Base-by-base conservation (phyloP, 2,113 vertebrate species). In the Rafetus swinhoei region DNA sequence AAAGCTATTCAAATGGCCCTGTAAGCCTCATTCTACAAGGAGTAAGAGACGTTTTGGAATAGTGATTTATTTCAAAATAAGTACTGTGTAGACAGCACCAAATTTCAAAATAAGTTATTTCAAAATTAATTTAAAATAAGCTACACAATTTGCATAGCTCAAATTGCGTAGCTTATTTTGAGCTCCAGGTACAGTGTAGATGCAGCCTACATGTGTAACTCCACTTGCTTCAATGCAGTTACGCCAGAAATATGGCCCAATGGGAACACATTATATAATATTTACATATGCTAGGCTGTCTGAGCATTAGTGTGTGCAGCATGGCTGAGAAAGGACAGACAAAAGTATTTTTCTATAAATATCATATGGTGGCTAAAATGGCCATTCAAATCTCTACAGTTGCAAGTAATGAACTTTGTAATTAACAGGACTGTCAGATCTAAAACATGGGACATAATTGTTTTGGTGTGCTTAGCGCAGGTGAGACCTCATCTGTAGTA, bases 381-480 rank as follows among this genome's bases (percentile, higher is more conserved):
- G 45, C 45, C 45, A 45, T 81, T 82, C 69, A 92, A 94, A 94
- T 85, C 74, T 93, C 93, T 79, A 56, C 59, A 39, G 60, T 79
- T 87, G 83, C 29, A 89, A 54, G 85, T 79, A 90, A 54, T 84
- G 56, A 91, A 93, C 81, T 18, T n/a, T 32, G 62, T 32, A n/a
- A 69, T n/a, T 69, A n/a, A n/a, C 32, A 69, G 62, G 14, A 69
- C 16, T 16, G 7, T 69, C 29, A 69, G 32, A 16, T 2, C 29
- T 69, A 69, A 69, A 32, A n/a, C 16, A 18, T 69, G 62, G 29
- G 32, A 69, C 32, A 18, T 35, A 72, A 72, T 19, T 72, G n/a
- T 35, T 15, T n/a, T 9, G 32, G 15, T 69, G 14, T n/a, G 4
- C 32, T n/a, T 18, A 72, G 65, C n/a, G 21, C 65, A 35, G 65